phyloP scores from a whole-genome alignment of 2,113 vertebrate genomes.

The Aramus guarauna region DNA sequence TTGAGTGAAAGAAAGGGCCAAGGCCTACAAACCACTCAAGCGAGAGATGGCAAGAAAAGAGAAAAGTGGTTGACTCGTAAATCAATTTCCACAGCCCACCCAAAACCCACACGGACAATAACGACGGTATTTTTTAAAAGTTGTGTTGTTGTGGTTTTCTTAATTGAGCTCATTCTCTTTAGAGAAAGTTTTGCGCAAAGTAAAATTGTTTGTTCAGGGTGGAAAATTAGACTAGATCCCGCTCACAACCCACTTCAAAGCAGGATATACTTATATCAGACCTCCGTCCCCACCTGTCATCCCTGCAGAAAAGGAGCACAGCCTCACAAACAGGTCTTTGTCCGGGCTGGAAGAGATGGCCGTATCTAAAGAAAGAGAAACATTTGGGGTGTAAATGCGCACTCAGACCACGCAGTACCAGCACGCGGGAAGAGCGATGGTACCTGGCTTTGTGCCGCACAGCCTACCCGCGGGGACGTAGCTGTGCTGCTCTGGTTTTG shows the following conservation, averaged over 20 bases:
- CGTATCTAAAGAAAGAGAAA: not conserved
- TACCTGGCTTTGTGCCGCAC: not conserved
- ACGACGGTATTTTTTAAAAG: constrained; percentile 31
- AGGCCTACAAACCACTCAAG: constrained; percentile 82
- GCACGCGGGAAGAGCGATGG: fast-evolving
- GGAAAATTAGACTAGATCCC: not conserved
- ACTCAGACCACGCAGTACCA: not conserved
- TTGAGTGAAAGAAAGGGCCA: constrained; percentile 78
- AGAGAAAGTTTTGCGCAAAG: constrained; percentile 23
- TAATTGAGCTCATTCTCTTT: constrained; percentile 48
- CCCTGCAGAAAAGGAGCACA: not conserved
- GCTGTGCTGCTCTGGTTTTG: not conserved
- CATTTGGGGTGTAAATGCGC: not conserved
- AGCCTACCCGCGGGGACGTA: not conserved
- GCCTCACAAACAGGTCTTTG: constrained; percentile 30
- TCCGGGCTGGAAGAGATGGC: not conserved
- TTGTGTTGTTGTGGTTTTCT: constrained; percentile 58
- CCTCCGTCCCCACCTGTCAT: constrained; percentile 35
- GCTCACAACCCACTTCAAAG: not conserved
- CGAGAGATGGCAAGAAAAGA: constrained; percentile 80
- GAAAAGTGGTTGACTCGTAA: constrained; percentile 84
- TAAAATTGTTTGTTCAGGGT: constrained; percentile 20
- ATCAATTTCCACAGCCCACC: constrained; percentile 86
- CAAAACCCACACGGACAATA: constrained; percentile 75
- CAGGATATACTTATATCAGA: not conserved